These are phyloP conservation scores for Daboia siamensis DNA, from an alignment of 2,113 vertebrate genomes.

Conservation along the genomic window DNA sequence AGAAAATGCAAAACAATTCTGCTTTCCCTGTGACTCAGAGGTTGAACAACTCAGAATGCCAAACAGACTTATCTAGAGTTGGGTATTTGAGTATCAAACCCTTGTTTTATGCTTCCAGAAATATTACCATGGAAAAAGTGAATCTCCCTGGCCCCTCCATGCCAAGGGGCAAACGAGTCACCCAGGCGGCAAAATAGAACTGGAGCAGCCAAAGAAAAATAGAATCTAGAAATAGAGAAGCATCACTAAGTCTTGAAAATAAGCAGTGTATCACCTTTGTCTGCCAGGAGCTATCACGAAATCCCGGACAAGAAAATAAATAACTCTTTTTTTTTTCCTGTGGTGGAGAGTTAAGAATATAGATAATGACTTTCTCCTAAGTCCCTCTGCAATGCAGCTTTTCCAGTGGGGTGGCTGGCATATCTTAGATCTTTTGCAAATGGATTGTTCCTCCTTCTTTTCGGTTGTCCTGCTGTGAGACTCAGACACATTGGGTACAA, in stretches of 20 bases:
- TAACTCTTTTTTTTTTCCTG: slow-evolving; percentile 12
- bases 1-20: slow-evolving; percentile 2
- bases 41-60: background rate
- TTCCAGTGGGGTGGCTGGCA: slow-evolving; percentile 25
- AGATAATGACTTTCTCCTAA: slow-evolving; percentile 34
- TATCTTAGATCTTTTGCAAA: slow-evolving; percentile 27
- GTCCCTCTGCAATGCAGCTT: slow-evolving; percentile 29
- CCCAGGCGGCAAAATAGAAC: slow-evolving; percentile 16
- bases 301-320: slow-evolving; percentile 36
- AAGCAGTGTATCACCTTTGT: slow-evolving; percentile 28
- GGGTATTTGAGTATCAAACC: slow-evolving; percentile 11
- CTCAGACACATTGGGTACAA: slow-evolving; percentile 43
- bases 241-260: slow-evolving; percentile 18
- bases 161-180: slow-evolving; percentile 24
- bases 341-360: slow-evolving; percentile 36
- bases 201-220: slow-evolving; percentile 17
- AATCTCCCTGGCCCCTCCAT: background rate
- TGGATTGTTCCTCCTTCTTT: slow-evolving; percentile 17
- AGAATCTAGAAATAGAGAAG: slow-evolving; percentile 26
- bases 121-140: slow-evolving; percentile 29
- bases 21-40: slow-evolving; percentile 16
- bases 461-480: slow-evolving; percentile 16
- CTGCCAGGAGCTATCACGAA: slow-evolving; percentile 35
- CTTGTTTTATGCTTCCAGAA: slow-evolving; percentile 20
- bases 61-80: slow-evolving; percentile 13